A percentile compares a stretch with the other conserved stretches of the same genome.
These are phyloP conservation scores for Monopterus albus DNA, from an alignment of 2,113 vertebrate species.

Conservation along the genomic window DNA sequence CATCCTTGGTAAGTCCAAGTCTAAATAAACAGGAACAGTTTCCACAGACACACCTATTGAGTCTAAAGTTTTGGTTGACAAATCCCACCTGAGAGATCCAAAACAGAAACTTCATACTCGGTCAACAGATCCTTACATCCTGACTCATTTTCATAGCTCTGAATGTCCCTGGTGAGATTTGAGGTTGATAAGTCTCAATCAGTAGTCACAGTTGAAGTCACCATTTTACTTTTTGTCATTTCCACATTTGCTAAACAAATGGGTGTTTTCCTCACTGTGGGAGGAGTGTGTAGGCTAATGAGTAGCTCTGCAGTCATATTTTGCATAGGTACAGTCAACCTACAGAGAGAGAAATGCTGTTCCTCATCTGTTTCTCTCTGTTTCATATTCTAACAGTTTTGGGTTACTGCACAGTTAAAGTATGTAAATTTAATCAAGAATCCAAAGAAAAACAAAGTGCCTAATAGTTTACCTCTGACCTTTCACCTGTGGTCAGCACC, in stretches of 20 bases:
- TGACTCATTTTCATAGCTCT: neutral
- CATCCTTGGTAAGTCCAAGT: too few species aligned
- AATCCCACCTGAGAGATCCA: too few species aligned
- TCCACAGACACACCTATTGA: too few species aligned
- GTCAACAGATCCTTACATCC: too few species aligned
- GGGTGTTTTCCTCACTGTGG: constrained; percentile 37
- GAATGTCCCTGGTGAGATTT: neutral
- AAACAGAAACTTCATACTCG: neutral
- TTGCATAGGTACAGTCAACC: constrained; percentile 76
- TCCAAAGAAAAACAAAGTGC: neutral
- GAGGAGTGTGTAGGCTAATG: constrained; percentile 47
- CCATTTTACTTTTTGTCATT: constrained; percentile 37
- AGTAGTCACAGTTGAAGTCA: neutral
- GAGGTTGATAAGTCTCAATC: neutral
- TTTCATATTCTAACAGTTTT: neutral
- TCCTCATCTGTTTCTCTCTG: constrained; percentile 27
- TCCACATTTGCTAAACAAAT: constrained; percentile 83
- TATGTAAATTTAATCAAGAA: neutral
- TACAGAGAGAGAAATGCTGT: constrained; percentile 39
- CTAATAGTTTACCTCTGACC: constrained; percentile 47
- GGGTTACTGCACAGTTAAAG: neutral
- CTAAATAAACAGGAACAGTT: too few species aligned
- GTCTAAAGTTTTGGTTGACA: too few species aligned
- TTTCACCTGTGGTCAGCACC: constrained; percentile 73
- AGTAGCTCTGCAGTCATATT: constrained; percentile 37